Conservation (phyloP, 2,797 vertebrate genomes). For the Tokudaia tokunoshimensis region DNA sequence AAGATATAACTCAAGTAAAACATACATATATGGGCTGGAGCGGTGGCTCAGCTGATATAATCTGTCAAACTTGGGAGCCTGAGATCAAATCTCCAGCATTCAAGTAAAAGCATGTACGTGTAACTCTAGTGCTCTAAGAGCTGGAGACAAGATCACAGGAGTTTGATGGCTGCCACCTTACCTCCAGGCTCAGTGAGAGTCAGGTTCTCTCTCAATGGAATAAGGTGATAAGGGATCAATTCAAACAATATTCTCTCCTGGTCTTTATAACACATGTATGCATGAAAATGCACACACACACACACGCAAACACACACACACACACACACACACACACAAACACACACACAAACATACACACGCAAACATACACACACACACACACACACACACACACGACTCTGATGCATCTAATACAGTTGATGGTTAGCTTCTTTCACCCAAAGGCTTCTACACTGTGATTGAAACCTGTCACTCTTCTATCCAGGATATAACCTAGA, state of each 20-base stretch:
- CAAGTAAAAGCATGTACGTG: neutral
- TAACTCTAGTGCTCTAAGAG: neutral
- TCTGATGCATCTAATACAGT: neutral
- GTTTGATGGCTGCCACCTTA: neutral
- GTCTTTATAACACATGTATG: neutral
- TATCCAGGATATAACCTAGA: neutral
- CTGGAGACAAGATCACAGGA: neutral
- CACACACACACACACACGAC: neutral
- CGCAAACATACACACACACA: neutral
- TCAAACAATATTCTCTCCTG: neutral
- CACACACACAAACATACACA: neutral
- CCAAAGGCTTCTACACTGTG: neutral
- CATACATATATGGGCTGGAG: neutral
- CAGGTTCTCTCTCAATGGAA: neutral
- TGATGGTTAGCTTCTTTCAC: neutral
- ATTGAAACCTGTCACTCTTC: neutral
- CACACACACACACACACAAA: neutral
- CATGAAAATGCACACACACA: neutral
- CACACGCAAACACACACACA: neutral
- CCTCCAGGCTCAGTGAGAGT: neutral
- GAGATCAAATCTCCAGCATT: neutral
- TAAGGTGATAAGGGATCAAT: neutral
- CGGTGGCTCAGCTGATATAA: neutral
- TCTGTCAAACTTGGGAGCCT: neutral
- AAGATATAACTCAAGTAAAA: conserved; percentile 42